Conservation (phyloP, 1,140 invertebrate species). For the Charaxes varanes region DNA sequence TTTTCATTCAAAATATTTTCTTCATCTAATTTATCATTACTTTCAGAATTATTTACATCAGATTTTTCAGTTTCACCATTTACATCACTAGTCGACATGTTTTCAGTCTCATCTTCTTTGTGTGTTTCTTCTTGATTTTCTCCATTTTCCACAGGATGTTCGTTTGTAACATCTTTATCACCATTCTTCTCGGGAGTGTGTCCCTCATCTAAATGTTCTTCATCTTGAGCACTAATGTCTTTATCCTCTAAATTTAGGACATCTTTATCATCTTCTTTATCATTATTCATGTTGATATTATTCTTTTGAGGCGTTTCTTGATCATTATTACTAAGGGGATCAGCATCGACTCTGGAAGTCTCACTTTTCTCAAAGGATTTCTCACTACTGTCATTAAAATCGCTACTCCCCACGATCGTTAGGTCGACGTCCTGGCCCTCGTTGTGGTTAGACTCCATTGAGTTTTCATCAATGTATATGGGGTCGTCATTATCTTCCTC, state of each 20-base stretch:
- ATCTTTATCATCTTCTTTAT: not conserved
- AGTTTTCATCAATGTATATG: constrained; percentile 73
- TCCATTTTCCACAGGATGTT: constrained; percentile 4
- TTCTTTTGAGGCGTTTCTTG: not conserved
- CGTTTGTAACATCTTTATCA: not conserved
- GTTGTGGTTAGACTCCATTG: constrained; percentile 48
- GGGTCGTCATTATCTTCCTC: constrained; percentile 58
- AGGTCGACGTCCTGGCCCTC: constrained; percentile 53
- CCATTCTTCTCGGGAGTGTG: not conserved
- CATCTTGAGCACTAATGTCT: constrained; percentile 5
- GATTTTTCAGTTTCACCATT: constrained; percentile 1
- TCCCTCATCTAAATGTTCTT: constrained; percentile 8
- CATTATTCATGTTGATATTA: no score
- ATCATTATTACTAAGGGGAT: constrained; percentile 2
- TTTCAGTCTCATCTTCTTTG: not conserved
- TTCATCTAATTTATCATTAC: constrained; percentile 18
- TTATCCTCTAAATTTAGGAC: constrained; percentile 5
- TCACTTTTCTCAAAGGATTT: constrained; percentile 30
- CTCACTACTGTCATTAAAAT: constrained; percentile 52
- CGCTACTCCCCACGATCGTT: constrained; percentile 45
- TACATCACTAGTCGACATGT: constrained; percentile 1
- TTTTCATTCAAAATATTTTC: constrained; percentile 22
- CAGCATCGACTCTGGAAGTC: not conserved
- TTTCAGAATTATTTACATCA: constrained; percentile 12
- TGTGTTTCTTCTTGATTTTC: constrained; percentile 3